Evolutionary conservation across 2,113 vertebrate species (phyloP).

Genomic region (Myodes glareolus): DNA sequence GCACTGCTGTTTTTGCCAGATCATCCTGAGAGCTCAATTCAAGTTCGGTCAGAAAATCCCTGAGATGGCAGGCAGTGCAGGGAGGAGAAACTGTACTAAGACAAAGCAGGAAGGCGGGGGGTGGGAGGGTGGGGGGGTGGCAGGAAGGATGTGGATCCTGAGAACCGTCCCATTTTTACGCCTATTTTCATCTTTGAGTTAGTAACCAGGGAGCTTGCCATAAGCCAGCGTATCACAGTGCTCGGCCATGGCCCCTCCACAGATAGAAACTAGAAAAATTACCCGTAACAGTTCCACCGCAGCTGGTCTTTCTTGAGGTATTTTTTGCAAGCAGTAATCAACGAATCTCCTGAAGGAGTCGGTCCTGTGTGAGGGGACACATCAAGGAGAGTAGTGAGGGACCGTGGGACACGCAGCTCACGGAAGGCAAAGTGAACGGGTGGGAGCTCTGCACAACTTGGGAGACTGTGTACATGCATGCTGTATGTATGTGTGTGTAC

Average conservation of each 20-base stretch:
- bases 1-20: neutral
- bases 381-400: constrained; percentile 61
- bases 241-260: neutral
- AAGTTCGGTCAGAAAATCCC: neutral
- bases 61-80: neutral
- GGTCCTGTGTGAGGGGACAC: constrained; percentile 88
- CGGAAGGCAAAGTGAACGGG: neutral
- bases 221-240: neutral
- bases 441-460: neutral
- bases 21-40: neutral
- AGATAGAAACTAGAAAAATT: constrained; percentile 76
- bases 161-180: neutral
- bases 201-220: neutral
- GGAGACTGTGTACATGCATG: neutral
- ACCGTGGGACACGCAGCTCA: neutral
- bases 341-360: constrained; percentile 98
- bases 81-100: neutral
- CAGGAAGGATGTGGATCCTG: neutral
- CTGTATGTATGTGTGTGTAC: neutral
- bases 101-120: neutral
- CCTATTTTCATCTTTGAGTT: neutral
- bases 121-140: fast-evolving
- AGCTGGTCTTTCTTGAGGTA: constrained; percentile 98
- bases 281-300: constrained; percentile 96
- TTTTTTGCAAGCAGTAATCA: constrained; percentile 99